Conservation (phyloP, 2,113 vertebrate species). For the Cynopterus brachyotis region DNA sequence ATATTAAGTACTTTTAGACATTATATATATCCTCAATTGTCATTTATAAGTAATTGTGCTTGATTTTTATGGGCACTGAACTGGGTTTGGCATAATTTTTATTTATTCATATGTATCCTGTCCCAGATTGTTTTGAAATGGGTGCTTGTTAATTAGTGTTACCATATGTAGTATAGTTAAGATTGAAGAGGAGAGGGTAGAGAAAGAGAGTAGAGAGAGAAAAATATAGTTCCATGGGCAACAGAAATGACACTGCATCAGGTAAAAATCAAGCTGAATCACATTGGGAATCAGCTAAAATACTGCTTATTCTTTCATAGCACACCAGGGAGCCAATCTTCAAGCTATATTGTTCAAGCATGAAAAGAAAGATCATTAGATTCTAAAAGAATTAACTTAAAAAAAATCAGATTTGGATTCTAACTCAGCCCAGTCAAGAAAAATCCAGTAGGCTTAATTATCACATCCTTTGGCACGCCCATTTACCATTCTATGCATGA, state of each 20-base stretch:
- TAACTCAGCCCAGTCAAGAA: not conserved
- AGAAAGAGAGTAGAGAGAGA: not conserved
- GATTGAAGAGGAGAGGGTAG: not conserved
- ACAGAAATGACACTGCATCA: not conserved
- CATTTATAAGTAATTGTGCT: not conserved
- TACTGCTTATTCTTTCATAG: not conserved
- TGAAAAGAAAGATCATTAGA: not conserved
- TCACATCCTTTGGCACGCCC: not conserved
- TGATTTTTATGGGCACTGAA: slow-evolving; percentile 28
- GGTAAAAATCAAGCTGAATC: not conserved
- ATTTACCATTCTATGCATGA: not conserved
- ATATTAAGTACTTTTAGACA: not conserved
- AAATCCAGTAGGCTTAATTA: not conserved
- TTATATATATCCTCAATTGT: not conserved
- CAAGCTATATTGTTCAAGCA: not conserved
- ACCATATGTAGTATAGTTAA: not conserved
- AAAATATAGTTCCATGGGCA: not conserved
- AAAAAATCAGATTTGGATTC: not conserved
- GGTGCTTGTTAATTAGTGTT: not conserved
- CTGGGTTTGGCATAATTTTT: slow-evolving; percentile 43
- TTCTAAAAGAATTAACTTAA: not conserved
- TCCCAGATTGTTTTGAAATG: slow-evolving; percentile 5
- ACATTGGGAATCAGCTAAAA: not conserved
- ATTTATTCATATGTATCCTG: not conserved
- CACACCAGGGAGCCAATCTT: not conserved